A percentile compares a stretch with the other conserved stretches of the same genome.
These are phyloP conservation scores for Etia nguti DNA, from an alignment of 2,113 vertebrate species.

Conservation along the genomic window DNA sequence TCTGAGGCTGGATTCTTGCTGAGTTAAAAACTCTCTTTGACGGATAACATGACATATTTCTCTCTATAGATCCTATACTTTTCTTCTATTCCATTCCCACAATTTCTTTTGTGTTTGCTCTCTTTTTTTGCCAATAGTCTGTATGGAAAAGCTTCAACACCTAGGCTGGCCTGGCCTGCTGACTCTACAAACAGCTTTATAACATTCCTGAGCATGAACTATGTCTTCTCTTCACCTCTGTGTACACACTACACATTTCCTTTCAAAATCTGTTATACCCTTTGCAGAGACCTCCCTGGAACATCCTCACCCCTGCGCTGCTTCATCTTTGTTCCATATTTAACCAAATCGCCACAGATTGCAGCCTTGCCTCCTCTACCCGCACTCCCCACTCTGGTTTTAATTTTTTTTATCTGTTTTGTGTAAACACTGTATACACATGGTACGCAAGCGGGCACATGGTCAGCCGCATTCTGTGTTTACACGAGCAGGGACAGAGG, in stretches of 20 bases:
- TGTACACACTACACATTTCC: constrained; percentile 29
- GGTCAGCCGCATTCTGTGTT: constrained; percentile 50
- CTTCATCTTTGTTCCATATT: background rate
- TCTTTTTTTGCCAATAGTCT: background rate
- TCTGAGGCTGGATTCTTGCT: background rate
- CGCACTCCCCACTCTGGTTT: background rate
- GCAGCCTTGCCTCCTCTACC: background rate
- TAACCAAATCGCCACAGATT: background rate
- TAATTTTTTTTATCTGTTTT: constrained; percentile 26
- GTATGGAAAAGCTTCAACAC: constrained; percentile 21
- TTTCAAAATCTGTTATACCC: constrained; percentile 15
- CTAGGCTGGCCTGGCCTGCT: constrained; percentile 24
- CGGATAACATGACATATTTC: background rate
- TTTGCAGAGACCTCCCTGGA: constrained; percentile 26
- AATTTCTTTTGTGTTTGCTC: background rate
- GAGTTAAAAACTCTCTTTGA: constrained; percentile 1
- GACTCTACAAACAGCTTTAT: constrained; percentile 54
- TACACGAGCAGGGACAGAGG: constrained; percentile 27
- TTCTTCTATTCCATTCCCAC: background rate
- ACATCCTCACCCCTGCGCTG: background rate
- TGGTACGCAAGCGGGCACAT: constrained; percentile 9
- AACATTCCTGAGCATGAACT: constrained; percentile 35
- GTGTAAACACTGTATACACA: constrained; percentile 40
- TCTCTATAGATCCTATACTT: constrained; percentile 8
- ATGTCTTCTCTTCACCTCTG: constrained; percentile 37